Evolutionary conservation across 2,113 vertebrate genomes (phyloP), one percentile per base, ranked within the genome.

Genomic region (Prunella himalayana): DNA sequence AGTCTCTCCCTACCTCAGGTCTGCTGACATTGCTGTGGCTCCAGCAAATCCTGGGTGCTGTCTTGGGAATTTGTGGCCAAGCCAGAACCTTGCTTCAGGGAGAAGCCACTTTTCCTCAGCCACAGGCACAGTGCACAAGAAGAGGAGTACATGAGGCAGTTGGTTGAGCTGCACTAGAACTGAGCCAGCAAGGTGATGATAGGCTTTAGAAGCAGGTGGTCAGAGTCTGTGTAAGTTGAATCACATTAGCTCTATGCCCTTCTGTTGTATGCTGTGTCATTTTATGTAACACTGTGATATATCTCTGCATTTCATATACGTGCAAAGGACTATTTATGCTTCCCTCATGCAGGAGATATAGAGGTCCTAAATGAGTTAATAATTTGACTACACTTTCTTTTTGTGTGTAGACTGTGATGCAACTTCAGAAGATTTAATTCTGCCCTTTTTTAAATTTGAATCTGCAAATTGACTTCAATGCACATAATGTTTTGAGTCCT

Each of bases 101-200:
- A 42, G 27, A 70, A 69, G 6, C 20, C 51, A 4, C 27, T 72
- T 88, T 53, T 82, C n/a, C 37, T 54, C n/a, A 45, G 31, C 79
- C 39, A 35, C 15, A 14, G 27, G 28, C 42, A 30, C 0, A 1
- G 11, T 0, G 2, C 24, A 7, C 42, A 44, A 41, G 17, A 41
- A 10, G 71, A 53, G 19, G 33, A 69, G n/a, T 21, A 37, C 37
- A 11, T 17, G 44, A 49, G 60, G 39, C 4, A 33, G 65, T 13
- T 0, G 6, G 33, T 6, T 0, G 5, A 61, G 39, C 75, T 93
- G 87, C 78, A 68, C 75, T 84, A 73, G 35, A 79, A 28, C 22
- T 47, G 61, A 79, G 35, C 17, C 68, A 61, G n/a, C 0, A 1
- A 65, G 49, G 37, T 37, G 54, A 35, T 27, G 31, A 13, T 41